phyloP scores from a whole-genome alignment of 2,113 vertebrate species.

The Dipodomys stephensi region DNA sequence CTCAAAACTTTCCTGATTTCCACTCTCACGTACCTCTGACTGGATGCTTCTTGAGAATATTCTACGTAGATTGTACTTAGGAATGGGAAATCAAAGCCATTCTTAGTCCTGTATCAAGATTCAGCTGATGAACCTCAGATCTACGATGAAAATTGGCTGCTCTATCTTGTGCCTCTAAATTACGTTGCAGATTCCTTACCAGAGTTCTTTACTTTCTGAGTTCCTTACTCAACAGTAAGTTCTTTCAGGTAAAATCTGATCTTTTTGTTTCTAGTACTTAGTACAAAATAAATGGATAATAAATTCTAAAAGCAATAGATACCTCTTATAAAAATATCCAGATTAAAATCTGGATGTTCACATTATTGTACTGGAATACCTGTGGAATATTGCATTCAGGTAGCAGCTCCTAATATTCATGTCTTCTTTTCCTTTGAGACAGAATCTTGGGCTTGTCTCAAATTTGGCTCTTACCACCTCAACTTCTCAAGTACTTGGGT shows the following conservation, averaged over 20 bases:
- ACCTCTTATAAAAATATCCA: no score
- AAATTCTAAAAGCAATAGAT: neutral
- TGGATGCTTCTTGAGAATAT: neutral
- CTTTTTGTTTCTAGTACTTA: neutral
- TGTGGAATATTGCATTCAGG: neutral
- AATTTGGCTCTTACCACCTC: neutral
- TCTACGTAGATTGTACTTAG: neutral
- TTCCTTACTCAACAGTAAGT: neutral
- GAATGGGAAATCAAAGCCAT: slow-evolving; percentile 8
- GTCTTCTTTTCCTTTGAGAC: neutral
- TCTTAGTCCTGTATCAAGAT: neutral
- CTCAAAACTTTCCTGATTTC: neutral
- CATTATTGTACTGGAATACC: neutral
- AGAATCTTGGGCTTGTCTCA: neutral
- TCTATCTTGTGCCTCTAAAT: neutral
- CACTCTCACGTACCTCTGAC: neutral
- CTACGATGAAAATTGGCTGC: neutral
- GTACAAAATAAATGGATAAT: neutral
- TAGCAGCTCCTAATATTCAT: neutral
- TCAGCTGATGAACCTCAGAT: neutral
- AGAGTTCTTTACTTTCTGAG: neutral
- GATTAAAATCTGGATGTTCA: no score
- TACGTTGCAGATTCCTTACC: neutral
- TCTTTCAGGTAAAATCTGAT: neutral
- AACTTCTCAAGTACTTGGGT: no score